These are phyloP conservation scores for Sternotherus odoratus DNA, from an alignment of 2,797 vertebrate genomes.

Conservation along the genomic window DNA sequence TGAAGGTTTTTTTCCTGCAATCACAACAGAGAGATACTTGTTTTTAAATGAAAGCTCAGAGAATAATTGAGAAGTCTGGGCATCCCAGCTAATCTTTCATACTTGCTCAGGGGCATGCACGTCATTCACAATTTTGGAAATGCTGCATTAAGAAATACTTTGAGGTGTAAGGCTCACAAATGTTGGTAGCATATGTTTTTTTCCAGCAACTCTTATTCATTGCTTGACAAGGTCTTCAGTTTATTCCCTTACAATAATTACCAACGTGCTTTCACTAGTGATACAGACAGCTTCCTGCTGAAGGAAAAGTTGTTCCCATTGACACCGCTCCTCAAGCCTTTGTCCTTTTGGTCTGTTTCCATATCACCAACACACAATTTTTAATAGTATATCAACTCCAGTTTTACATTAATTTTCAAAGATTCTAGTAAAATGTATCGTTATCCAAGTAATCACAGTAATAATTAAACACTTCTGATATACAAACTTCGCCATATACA, in stretches of 20 bases:
- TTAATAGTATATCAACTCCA: neutral
- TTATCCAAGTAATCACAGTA: neutral
- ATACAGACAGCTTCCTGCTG: neutral
- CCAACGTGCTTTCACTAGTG: neutral
- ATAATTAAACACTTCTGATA: neutral
- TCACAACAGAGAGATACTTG: slow-evolving; percentile 1
- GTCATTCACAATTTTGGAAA: slow-evolving; percentile 53
- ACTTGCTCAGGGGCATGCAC: too few relatives aligned
- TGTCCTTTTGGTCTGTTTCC: neutral
- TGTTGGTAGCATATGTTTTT: slow-evolving; percentile 23
- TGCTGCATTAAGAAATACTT: slow-evolving; percentile 36
- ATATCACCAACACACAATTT: neutral
- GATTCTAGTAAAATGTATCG: neutral
- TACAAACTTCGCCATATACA: neutral
- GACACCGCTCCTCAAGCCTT: neutral
- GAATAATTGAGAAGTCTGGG: slow-evolving; percentile 6
- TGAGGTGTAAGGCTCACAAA: slow-evolving; percentile 26
- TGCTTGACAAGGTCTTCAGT: slow-evolving; percentile 8
- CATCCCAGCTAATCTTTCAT: neutral
- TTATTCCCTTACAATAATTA: slow-evolving; percentile 6
- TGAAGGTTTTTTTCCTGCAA: slow-evolving; percentile 14
- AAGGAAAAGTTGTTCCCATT: neutral
- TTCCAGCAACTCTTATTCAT: neutral
- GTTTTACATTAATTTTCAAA: neutral
- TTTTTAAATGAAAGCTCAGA: slow-evolving; percentile 24